Conservation (phyloP, 2,888 invertebrate species). For the Fragum sueziense region DNA sequence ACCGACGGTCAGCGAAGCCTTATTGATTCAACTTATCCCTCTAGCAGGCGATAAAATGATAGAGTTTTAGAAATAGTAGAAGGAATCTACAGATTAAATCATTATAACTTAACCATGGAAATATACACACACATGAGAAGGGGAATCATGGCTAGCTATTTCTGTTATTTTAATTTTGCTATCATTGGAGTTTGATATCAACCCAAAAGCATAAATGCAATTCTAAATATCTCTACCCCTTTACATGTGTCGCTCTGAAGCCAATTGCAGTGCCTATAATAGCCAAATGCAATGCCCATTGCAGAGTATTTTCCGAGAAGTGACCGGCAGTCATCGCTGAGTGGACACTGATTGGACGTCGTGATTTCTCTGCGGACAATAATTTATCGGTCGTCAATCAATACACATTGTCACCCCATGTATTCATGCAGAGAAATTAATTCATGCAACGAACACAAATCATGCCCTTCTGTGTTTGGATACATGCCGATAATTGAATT, state of each 20-base stretch:
- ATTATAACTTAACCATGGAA: no score
- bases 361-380: slow-evolving; percentile 19
- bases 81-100: no score
- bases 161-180: no score
- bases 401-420: slow-evolving; percentile 30
- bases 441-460: slow-evolving; percentile 22
- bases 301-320: slow-evolving; percentile 9
- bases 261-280: no score
- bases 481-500: slow-evolving; percentile 18
- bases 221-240: no score
- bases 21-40: slow-evolving; percentile 50
- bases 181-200: no score
- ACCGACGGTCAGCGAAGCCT: slow-evolving; percentile 25
- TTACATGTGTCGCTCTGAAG: no score
- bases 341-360: slow-evolving; percentile 22
- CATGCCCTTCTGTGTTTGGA: slow-evolving; percentile 11
- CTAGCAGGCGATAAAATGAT: no score
- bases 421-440: slow-evolving; percentile 28
- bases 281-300: background rate
- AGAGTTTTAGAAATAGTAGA: no score
- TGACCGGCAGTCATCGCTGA: slow-evolving; percentile 16
- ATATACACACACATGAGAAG: no score
- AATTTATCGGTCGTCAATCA: slow-evolving; percentile 25
- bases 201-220: no score
- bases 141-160: no score